Evolutionary conservation across 2,888 invertebrate genomes (phyloP).

Genomic region (Phengaris arion): DNA sequence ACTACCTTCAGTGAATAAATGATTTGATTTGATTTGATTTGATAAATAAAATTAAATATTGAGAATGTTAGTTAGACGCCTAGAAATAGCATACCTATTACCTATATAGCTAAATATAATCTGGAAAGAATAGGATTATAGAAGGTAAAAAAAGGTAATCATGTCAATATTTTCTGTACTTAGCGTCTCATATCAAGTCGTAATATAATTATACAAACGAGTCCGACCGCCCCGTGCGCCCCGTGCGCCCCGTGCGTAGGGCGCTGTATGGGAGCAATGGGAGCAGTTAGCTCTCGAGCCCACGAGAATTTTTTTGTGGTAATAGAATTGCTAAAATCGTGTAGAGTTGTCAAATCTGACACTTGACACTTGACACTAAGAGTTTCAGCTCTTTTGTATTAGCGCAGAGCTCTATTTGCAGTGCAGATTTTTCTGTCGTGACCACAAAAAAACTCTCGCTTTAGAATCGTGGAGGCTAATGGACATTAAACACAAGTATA

Average conservation of each 20-base stretch:
- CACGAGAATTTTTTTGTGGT: too few species aligned
- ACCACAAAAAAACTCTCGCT: too few species aligned
- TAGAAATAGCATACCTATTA: neutral
- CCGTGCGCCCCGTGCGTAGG: neutral
- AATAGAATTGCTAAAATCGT: too few species aligned
- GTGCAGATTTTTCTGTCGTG: too few species aligned
- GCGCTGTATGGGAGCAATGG: neutral
- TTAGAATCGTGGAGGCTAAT: too few species aligned
- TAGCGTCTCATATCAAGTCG: slow-evolving; percentile 14
- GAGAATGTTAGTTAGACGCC: neutral
- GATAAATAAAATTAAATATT: neutral
- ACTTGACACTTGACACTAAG: too few species aligned
- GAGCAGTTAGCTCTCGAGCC: neutral
- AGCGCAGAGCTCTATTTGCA: too few species aligned
- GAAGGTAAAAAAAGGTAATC: neutral
- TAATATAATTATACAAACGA: neutral
- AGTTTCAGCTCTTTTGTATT: too few species aligned
- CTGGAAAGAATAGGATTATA: neutral
- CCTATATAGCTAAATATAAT: neutral
- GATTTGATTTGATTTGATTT: too few species aligned
- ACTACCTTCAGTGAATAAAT: too few species aligned
- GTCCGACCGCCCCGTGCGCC: neutral
- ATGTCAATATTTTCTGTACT: slow-evolving; percentile 16
- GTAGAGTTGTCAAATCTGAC: too few species aligned
- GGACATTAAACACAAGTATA: too few species aligned